Evolutionary conservation across 2,888 invertebrate genomes (phyloP).

Genomic region (Boloria selene): DNA sequence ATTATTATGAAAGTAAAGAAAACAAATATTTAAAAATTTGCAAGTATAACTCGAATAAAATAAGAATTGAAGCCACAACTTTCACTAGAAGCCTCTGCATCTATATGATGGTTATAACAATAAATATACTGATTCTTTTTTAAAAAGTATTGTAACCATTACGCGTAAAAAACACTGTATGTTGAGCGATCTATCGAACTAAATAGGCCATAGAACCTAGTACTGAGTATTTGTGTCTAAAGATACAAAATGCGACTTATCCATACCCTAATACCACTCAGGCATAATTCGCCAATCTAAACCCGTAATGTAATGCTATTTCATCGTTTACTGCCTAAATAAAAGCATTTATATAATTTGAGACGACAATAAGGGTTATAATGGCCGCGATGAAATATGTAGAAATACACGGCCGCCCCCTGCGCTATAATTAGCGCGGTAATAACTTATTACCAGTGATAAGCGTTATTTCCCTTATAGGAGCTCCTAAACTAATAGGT

Average conservation of each 20-base stretch:
- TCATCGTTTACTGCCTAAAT: slow-evolving; percentile 26
- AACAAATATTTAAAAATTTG: too few relatives aligned
- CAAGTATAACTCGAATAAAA: too few relatives aligned
- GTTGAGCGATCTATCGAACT: not conserved
- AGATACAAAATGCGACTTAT: slow-evolving; percentile 20
- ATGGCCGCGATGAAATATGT: slow-evolving; percentile 30
- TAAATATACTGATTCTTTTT: too few relatives aligned
- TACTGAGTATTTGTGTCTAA: not conserved
- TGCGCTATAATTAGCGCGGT: slow-evolving; percentile 42
- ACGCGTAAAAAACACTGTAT: too few relatives aligned
- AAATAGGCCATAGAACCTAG: not conserved
- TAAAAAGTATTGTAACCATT: too few relatives aligned
- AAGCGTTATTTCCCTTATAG: slow-evolving; percentile 43
- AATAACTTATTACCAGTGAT: slow-evolving; percentile 43
- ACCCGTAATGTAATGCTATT: slow-evolving; percentile 30
- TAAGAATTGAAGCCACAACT: too few relatives aligned
- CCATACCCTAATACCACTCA: slow-evolving; percentile 27
- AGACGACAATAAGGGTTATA: slow-evolving; percentile 35
- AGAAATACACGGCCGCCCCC: slow-evolving; percentile 31
- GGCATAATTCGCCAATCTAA: slow-evolving; percentile 22
- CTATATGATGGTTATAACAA: too few relatives aligned
- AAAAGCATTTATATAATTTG: slow-evolving; percentile 31
- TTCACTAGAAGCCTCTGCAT: too few relatives aligned
- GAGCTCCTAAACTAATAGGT: slow-evolving; percentile 37
- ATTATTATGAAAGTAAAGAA: too few relatives aligned